Conservation (phyloP, 2,797 vertebrate genomes). For the Brachymystax lenok region DNA sequence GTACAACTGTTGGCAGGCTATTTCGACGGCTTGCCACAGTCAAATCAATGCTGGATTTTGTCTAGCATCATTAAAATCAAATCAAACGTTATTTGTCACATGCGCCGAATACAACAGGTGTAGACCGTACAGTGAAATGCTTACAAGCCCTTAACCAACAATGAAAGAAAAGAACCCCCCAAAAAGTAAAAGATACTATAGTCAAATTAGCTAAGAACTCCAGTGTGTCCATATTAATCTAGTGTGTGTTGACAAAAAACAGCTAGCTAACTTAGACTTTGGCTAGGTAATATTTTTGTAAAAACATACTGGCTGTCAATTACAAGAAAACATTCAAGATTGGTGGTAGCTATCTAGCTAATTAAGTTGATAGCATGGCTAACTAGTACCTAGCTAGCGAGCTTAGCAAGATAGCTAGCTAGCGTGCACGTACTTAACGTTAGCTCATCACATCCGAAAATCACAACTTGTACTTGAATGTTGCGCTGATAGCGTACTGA, state of each 20-base stretch:
- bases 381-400: not conserved
- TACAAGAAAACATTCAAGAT: not conserved
- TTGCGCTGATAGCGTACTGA: not conserved
- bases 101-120: not conserved
- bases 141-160: too few relatives aligned
- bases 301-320: not conserved
- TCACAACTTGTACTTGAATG: slow-evolving; percentile 8
- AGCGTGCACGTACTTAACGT: slow-evolving; percentile 29
- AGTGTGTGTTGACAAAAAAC: not conserved
- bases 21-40: not conserved
- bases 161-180: too few relatives aligned
- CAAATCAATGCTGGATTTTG: not conserved
- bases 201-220: not conserved
- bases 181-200: not conserved
- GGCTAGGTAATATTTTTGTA: not conserved
- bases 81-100: too few relatives aligned
- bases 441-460: slow-evolving; percentile 51
- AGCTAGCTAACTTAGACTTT: not conserved
- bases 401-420: slow-evolving; percentile 6
- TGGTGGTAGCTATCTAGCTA: not conserved
- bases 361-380: not conserved
- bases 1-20: not conserved
- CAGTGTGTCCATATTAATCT: too few relatives aligned
- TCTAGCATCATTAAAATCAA: not conserved
- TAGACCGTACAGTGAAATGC: too few relatives aligned